Conservation (phyloP, 2,113 vertebrate genomes). For the Elachura formosa region DNA sequence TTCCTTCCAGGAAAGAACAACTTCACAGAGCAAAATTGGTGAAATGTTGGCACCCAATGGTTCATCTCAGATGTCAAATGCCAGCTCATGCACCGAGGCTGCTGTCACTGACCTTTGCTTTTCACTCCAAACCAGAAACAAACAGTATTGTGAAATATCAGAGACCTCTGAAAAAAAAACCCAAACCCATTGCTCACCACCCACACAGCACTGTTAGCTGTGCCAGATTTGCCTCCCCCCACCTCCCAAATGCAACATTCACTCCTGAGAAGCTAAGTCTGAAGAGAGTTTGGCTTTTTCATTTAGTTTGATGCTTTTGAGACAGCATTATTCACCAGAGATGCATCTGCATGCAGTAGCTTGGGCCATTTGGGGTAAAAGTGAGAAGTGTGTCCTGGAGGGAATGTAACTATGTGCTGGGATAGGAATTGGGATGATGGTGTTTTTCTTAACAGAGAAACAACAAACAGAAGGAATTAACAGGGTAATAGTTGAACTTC, state of each 20-base stretch:
- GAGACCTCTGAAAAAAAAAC: not conserved
- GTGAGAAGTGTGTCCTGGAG: not conserved
- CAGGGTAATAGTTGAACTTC: not conserved
- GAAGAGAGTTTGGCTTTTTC: not conserved
- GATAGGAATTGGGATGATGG: not conserved
- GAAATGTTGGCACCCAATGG: not conserved
- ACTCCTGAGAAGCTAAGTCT: not conserved
- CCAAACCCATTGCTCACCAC: not conserved
- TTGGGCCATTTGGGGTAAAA: not conserved
- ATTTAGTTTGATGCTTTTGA: not conserved
- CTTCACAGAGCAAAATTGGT: not conserved
- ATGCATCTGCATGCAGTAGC: not conserved
- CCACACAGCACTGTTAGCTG: not conserved
- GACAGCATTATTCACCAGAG: not conserved
- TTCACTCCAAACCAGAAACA: not conserved
- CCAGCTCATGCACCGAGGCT: not conserved
- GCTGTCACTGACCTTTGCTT: not conserved
- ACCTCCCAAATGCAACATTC: accelerated
- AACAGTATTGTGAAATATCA: conserved; percentile 12
- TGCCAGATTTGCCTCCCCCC: not conserved
- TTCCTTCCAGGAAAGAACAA: not conserved
- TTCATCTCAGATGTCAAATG: not conserved
- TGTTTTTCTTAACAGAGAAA: not conserved
- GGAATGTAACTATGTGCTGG: not conserved
- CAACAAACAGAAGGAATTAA: not conserved